Evolutionary conservation across 2,888 invertebrate genomes (phyloP), one percentile per base, ranked within the genome.

Genomic region (Gandaritis pyraliata): DNA sequence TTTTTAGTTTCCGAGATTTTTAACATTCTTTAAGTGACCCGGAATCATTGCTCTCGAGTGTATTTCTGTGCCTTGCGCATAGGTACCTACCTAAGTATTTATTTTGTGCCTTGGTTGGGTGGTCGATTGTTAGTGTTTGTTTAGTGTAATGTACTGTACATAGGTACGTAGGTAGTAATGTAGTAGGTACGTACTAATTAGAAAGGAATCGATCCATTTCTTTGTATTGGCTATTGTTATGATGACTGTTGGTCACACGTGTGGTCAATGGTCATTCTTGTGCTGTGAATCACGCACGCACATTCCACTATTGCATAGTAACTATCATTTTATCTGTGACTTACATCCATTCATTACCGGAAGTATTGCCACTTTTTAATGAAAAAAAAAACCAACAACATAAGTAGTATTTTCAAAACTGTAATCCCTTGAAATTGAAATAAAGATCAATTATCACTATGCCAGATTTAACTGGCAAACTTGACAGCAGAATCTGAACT

Each of bases 251-350:
- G 7, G 47, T 39, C n/a, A 18, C 65, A 68, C 65, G 65, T 63
- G 63, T 65, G 47, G 18, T 51, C 48, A 52, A 54, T 54, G 45
- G 45, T 54, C 45, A 54, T 61, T 58, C 29, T 55, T 43, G 60
- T 58, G 66, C 53, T 61, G 48, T 61, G 61, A 65, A 55, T 68
- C 64, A 66, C 65, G 60, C 64, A 66, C 65, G 60, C 56, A 52
- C 46, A 53, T 48, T 45, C 49, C 33, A 52, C 3, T 50, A 50
- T 30, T 38, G 15, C 15, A 23, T 49, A 57, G 11, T 39, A 55
- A 47, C 58, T 58, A 50, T 39, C 46, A 50, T 12, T 13, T 15
- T 39, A 52, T 58, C 53, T 53, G 45, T 53, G 52, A 50, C 6
- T 59, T 55, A 53, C 50, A 58, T 51, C 57, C 61, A 65, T 60